Evolutionary conservation across 2,797 vertebrate species (phyloP).

Genomic region (Cossypha niveicapilla): DNA sequence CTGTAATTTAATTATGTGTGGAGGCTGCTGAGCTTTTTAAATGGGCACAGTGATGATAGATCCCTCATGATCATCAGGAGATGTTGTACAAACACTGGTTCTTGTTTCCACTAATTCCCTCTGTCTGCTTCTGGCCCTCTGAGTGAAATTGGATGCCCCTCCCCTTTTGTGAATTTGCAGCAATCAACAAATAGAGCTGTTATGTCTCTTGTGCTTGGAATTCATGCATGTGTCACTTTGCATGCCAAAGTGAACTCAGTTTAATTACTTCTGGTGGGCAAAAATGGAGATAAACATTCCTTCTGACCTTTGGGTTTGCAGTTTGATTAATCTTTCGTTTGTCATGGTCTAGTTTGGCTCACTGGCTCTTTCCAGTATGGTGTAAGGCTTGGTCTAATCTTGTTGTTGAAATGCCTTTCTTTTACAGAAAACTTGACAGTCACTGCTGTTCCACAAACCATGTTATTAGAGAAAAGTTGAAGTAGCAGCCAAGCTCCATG

Average conservation of each 20-base stretch:
- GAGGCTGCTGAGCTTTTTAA: neutral
- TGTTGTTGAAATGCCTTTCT: neutral
- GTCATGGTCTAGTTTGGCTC: neutral
- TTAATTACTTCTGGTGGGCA: neutral
- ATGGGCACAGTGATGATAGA: neutral
- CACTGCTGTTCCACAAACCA: neutral
- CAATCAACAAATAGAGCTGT: neutral
- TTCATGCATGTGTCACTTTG: neutral
- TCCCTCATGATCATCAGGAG: neutral
- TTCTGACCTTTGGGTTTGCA: neutral
- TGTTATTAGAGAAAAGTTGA: neutral
- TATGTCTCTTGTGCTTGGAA: neutral
- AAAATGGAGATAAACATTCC: neutral
- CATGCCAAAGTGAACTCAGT: neutral
- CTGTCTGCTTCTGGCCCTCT: neutral
- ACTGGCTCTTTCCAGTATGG: neutral
- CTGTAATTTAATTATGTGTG: neutral
- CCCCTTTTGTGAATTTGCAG: neutral
- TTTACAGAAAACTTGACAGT: neutral
- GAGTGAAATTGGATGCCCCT: neutral
- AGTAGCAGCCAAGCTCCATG: neutral
- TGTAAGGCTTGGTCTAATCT: neutral
- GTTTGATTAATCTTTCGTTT: neutral
- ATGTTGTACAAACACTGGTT: neutral
- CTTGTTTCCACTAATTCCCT: neutral